Evolutionary conservation across 92 coral and sea anemone species (phyloP).

Genomic region (Meandrina meandrites): DNA sequence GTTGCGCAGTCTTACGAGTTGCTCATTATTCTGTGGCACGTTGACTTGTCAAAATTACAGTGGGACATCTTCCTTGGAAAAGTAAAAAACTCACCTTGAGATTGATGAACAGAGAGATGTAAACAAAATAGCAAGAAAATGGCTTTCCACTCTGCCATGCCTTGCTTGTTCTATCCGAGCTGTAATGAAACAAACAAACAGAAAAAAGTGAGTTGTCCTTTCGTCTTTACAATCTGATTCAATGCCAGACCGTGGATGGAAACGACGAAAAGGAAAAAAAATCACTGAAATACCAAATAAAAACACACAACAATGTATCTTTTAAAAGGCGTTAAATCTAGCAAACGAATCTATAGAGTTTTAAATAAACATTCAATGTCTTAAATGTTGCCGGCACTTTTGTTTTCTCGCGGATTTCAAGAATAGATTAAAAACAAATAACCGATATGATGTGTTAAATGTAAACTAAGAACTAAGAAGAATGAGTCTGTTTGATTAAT

Average conservation of each 20-base stretch:
- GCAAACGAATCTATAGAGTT: background rate
- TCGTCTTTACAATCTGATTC: background rate
- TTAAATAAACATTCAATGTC: background rate
- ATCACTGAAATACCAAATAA: background rate
- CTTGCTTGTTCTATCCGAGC: background rate
- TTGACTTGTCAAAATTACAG: background rate
- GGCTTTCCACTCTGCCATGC: conserved; percentile 13
- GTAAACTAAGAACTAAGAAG: background rate
- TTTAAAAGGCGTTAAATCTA: background rate
- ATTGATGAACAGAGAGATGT: background rate
- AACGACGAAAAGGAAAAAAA: background rate
- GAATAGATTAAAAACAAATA: background rate
- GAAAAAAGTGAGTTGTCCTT: background rate
- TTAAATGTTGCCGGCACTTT: background rate
- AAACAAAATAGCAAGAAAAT: background rate
- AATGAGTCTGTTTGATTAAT: background rate
- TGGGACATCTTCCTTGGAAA: background rate
- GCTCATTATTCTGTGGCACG: background rate
- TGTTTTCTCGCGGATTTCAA: background rate
- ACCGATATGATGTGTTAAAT: conserved; percentile 4
- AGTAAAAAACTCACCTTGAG: background rate
- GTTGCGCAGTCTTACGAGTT: background rate
- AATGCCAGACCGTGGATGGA: background rate
- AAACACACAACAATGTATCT: background rate
- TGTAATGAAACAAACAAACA: background rate